These are phyloP conservation scores for Decapterus maruadsi DNA, from an alignment of 2,797 vertebrate genomes.

Conservation along the genomic window DNA sequence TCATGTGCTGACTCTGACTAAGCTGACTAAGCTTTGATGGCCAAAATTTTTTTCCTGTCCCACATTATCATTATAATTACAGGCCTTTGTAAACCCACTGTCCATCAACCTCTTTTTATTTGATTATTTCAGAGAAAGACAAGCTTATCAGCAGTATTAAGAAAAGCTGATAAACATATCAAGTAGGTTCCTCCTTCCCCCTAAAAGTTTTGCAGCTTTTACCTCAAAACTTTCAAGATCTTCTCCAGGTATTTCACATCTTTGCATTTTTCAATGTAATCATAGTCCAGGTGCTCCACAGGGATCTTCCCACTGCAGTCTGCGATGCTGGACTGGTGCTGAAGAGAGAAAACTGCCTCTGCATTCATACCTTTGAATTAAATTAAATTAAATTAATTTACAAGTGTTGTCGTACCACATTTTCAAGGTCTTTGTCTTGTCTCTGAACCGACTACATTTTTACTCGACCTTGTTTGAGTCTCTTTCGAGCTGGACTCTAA, in stretches of 20 bases:
- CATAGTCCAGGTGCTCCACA: slow-evolving; percentile 86
- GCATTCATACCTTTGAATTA: slow-evolving; percentile 70
- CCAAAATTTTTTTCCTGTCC: too few species aligned
- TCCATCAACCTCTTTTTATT: too few species aligned
- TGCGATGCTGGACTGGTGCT: neutral
- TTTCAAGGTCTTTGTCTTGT: too few species aligned
- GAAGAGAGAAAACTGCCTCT: slow-evolving; percentile 44
- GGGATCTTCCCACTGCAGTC: slow-evolving; percentile 63
- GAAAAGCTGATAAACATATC: neutral
- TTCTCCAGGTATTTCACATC: slow-evolving; percentile 83
- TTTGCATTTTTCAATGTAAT: slow-evolving; percentile 82
- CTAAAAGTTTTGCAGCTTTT: neutral
- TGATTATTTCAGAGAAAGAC: neutral
- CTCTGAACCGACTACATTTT: too few species aligned
- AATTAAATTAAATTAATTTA: neutral
- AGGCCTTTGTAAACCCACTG: too few species aligned
- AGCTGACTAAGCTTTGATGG: too few species aligned
- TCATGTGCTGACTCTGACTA: too few species aligned
- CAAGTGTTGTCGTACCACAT: too few species aligned
- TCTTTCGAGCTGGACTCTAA: too few species aligned
- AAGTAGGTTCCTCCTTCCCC: neutral
- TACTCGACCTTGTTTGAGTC: too few species aligned
- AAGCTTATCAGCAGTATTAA: neutral
- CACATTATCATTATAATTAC: too few species aligned
- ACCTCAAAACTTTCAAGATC: slow-evolving; percentile 84